Base-by-base conservation (phyloP, 2,888 invertebrate genomes). In the Colletes collaris region DNA sequence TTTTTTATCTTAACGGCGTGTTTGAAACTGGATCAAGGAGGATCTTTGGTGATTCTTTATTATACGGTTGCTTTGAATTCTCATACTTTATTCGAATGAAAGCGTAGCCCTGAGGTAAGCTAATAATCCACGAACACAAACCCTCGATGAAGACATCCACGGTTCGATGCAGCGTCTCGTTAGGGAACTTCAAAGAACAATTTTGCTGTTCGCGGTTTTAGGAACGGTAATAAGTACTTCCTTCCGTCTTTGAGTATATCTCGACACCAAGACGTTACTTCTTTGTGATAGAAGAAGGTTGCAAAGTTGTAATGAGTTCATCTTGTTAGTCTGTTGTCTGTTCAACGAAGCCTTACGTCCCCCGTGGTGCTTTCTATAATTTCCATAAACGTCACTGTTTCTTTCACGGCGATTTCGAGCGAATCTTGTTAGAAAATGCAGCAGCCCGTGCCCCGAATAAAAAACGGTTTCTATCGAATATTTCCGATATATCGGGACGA, bases 161-260 rank as follows among this genome's bases (percentile, higher is more conserved):
- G 16, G 46, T 58, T 58, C 7, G 37, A 4, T 49, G 27, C 35
- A 13, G 11, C n/a, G 27, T 37, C 49, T 37, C 27, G n/a, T 66
- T 66, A 55, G 2, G 10, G 49, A 68, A 68, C 37, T 68, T 59
- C 27, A 46, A 59, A 19, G 37, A 50, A 49, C 46, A 35, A 58
- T 58, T 27, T 27, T 59, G 49, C 16, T 16, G 2, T 49, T 10
- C 16, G 67, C 27, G 67, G 49, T 35, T 49, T 49, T 13, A 13
- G 27, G 49, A 46, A 56, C 56, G 49, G 11, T 59, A 68, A 58
- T 16, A 37, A 49, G 19, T 44, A 60, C 13, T 59, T 59, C 49
- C 13, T 16, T 5, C 37, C 35, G 13, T 56, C 35, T 58, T n/a
- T 2, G 46, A 16, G 7, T n/a, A 8, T 7, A n/a, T 27, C 40